These are phyloP conservation scores for Sinocyclocheilus anshuiensis DNA, from an alignment of 2,113 vertebrate species.

Conservation along the genomic window DNA sequence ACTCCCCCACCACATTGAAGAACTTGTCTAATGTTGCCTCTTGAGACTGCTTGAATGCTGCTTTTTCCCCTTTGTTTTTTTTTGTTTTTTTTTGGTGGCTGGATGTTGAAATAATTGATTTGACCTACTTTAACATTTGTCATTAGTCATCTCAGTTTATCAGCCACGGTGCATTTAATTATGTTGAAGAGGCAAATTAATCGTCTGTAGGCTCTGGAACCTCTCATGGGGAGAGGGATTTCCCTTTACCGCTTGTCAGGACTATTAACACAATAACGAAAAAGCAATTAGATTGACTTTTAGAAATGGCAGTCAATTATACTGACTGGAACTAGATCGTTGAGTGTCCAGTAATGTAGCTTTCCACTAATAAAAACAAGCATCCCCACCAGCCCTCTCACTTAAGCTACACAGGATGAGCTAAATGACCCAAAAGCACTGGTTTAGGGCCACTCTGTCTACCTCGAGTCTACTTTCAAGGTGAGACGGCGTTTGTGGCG, in stretches of 20 bases:
- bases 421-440: slow-evolving; percentile 3
- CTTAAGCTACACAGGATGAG: not conserved
- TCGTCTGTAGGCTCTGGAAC: slow-evolving; percentile 54
- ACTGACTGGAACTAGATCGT: slow-evolving; percentile 28
- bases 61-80: not conserved
- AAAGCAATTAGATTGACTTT: slow-evolving; percentile 74
- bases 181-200: slow-evolving; percentile 53
- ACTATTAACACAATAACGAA: slow-evolving; percentile 70
- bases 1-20: not conserved
- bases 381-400: slow-evolving; percentile 1
- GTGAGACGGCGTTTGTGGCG: not conserved
- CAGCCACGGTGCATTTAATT: slow-evolving; percentile 57
- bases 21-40: slow-evolving; percentile 25
- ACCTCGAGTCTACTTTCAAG: not conserved
- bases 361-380: slow-evolving; percentile 36
- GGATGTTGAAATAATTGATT: slow-evolving; percentile 59
- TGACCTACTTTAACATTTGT: slow-evolving; percentile 65
- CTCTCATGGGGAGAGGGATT: slow-evolving; percentile 43
- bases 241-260: slow-evolving; percentile 63
- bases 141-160: slow-evolving; percentile 62
- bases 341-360: slow-evolving; percentile 40
- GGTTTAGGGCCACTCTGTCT: not conserved
- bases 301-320: slow-evolving; percentile 71
- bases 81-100: slow-evolving; percentile 9
- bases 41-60: not conserved